Evolutionary conservation across 1,140 invertebrate genomes (phyloP), one percentile per base, ranked within the genome.

Genomic region (Caenorhabditis inopinata): DNA sequence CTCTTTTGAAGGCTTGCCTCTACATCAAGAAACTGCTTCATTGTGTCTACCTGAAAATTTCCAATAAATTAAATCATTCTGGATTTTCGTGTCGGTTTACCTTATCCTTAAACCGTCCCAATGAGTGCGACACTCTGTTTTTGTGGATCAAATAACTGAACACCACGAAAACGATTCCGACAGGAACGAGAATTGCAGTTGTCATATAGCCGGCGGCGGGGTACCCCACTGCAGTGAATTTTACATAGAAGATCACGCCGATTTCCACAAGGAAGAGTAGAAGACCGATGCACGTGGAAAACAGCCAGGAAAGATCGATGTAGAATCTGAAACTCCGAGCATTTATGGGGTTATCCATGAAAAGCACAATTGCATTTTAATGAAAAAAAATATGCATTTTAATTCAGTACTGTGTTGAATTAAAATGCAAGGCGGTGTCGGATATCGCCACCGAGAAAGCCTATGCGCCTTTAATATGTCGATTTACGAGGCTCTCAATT

Each of bases 281-380:
- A 1, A 98, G 92, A 0, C 96, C 96, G 38, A 98, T 90, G 1
- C 97, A 91, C 0, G 96, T 99, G 0, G 95, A 97, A 88, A 96
- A 97, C 3, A 94, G 93, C 96, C 96, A 99, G 0, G 96, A 95
- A 38, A 95, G 93, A 89, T 98, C 96, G 18, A 98, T 98, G 87
- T 97, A 98, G 16, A 92, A 92, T 46, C 86, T 87, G 47, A 77
- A 85, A 76, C 46, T 48, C 92, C 90, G 92, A 58, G 32, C 14
- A 25, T 25, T 7, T 25, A 51, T 7, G 6, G 23, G 47, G n/a
- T n/a, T n/a, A n/a, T n/a, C n/a, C n/a, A n/a, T n/a, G n/a, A n/a
- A n/a, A n/a, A n/a, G n/a, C n/a, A n/a, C n/a, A n/a, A n/a, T n/a
- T n/a, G n/a, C n/a, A n/a, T n/a, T n/a, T n/a, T n/a, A n/a, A n/a